Percentiles rank a stretch among this genome's conserved stretches.
phyloP scores from a whole-genome alignment of 53 echinoderm and acorn worm genomes.

The Echinometra lucunter region DNA sequence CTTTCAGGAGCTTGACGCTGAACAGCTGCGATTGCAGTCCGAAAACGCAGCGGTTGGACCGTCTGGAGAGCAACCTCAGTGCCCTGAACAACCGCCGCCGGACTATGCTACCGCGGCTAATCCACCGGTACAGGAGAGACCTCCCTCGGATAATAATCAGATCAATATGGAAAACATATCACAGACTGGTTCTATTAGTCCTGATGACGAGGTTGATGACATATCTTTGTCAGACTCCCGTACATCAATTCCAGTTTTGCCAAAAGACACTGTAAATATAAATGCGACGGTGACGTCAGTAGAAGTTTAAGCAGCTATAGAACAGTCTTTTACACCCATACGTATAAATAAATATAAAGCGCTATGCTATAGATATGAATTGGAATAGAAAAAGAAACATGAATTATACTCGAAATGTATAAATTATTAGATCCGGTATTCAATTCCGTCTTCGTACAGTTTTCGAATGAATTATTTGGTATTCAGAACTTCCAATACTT shows the following conservation, averaged over 20 bases:
- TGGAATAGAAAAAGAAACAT: no score
- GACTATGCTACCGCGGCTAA: not conserved
- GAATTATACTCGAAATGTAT: no score
- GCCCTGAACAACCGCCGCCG: not conserved
- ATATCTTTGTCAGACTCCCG: slow-evolving; percentile 15
- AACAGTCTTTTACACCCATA: no score
- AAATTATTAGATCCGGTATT: no score
- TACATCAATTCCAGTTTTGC: not conserved
- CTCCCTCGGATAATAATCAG: no score
- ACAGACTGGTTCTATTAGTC: not conserved
- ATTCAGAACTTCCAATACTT: no score
- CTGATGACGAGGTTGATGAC: slow-evolving; percentile 22
- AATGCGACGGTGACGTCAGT: not conserved
- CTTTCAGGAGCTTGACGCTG: slow-evolving; percentile 36
- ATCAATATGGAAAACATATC: not conserved
- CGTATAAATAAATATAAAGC: no score
- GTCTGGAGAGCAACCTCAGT: not conserved
- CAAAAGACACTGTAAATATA: slow-evolving; percentile 24
- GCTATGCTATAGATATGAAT: no score
- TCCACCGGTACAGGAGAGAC: not conserved
- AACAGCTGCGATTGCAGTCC: not conserved
- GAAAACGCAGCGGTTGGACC: not conserved
- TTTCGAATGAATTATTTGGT: no score
- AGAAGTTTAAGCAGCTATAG: not conserved
- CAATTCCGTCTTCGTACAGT: no score